Evolutionary conservation across 2,113 vertebrate species (phyloP).

Genomic region (Oreochromis niloticus): DNA sequence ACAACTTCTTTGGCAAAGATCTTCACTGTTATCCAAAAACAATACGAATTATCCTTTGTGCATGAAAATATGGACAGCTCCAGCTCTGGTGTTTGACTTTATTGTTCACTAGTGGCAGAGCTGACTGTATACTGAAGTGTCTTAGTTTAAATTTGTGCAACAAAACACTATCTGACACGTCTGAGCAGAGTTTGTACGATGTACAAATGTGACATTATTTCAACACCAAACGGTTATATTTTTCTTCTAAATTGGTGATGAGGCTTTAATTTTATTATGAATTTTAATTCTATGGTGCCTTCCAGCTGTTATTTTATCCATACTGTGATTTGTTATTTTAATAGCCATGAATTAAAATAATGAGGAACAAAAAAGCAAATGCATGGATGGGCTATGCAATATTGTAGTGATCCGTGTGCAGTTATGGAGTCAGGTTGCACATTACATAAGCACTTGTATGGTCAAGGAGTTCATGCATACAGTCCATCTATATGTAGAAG

Average conservation of each 20-base stretch:
- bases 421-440: not conserved
- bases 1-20: not conserved
- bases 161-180: not conserved
- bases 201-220: not conserved
- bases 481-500: not conserved
- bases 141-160: not conserved
- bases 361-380: not conserved
- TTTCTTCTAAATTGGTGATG: not conserved
- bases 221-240: not conserved
- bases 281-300: not conserved
- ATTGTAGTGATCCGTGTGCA: not conserved
- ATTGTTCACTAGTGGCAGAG: not conserved
- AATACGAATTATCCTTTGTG: not conserved
- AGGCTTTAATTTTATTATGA: not conserved
- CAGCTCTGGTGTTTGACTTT: not conserved
- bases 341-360: not conserved
- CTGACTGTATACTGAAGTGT: not conserved
- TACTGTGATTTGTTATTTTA: not conserved
- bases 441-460: not conserved
- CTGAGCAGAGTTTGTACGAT: not conserved
- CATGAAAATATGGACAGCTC: not conserved
- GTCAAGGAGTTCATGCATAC: not conserved
- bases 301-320: not conserved
- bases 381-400: not conserved
- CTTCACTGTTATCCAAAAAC: not conserved